Base-by-base conservation (phyloP, 2,888 invertebrate genomes). In the Julus scanicus region DNA sequence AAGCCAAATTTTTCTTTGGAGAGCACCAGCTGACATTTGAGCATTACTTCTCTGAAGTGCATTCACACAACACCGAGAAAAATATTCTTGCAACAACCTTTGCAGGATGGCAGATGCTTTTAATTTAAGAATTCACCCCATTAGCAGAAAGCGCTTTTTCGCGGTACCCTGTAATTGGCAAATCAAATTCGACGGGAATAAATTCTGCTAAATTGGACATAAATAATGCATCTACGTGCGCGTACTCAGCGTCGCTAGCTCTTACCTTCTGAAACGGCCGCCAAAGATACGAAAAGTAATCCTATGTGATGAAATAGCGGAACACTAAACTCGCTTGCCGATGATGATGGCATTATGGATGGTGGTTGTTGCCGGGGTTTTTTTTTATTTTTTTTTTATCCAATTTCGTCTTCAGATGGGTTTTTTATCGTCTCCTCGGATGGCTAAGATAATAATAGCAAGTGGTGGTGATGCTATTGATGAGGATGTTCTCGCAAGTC, bases 231-330 rank as follows among this genome's bases (percentile, higher is more conserved):
- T 71, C 3, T n/a, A 20, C n/a, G 6, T 20, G n/a, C 29, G 29
- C 71, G 63, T n/a, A n/a, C 63, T 44, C 44, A 44, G 44, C 44
- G 44, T 71, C 71, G 29, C 40, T 20, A 17, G 17, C 29, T 40
- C 88, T 88, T 88, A 88, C 88, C 88, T 88, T 88, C 86, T n/a
- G 88, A 86, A 44, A 88, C 88, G 48, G 88, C 88, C 20, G 86
- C 88, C 84, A 88, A 63, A 49, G 88, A 85, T 37, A 88, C 88
- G 86, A 88, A 49, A n/a, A 88, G 39, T 88, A 88, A 88, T 88
- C 88, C 88, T 57, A 88, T 85, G 39, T 86, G 88, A 37, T 48
- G 88, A 86, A 88, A 53, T 53, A 86, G 86, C 39, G 86, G 86
- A 49, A 86, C 86, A 86, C 86, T 86, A 53, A 86, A 86, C 57